These are phyloP conservation scores for Calidris pygmaea DNA, from an alignment of 2,113 vertebrate species.

Conservation along the genomic window DNA sequence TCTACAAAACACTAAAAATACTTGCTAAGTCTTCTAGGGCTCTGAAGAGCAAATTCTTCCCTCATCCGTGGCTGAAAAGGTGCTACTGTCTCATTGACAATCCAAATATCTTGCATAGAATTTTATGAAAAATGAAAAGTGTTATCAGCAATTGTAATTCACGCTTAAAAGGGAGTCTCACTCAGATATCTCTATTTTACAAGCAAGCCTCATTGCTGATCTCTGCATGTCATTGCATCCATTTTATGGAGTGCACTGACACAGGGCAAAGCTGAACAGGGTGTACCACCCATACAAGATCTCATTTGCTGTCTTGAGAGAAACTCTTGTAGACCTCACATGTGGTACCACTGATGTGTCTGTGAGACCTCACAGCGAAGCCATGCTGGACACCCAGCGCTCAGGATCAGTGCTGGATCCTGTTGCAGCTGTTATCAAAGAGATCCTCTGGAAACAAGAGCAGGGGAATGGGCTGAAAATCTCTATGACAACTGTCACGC, in stretches of 20 bases:
- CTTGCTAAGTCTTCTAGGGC: neutral
- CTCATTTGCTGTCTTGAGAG: neutral
- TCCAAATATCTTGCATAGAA: neutral
- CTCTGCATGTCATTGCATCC: neutral
- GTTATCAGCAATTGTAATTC: neutral
- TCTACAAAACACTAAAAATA: neutral
- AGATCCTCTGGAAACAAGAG: neutral
- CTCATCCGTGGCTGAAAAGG: neutral
- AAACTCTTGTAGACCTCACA: neutral
- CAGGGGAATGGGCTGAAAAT: neutral
- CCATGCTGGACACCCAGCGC: neutral
- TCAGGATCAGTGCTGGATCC: neutral
- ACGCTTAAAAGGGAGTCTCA: rapidly evolving
- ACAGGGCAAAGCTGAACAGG: neutral
- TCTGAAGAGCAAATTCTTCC: neutral
- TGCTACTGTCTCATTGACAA: neutral
- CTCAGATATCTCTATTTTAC: neutral
- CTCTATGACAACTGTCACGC: neutral
- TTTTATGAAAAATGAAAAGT: neutral
- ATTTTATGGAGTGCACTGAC: neutral
- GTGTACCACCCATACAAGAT: neutral
- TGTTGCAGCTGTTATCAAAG: neutral
- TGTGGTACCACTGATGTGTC: neutral
- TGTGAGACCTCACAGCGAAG: rapidly evolving
- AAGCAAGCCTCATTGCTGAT: rapidly evolving